Percentiles rank a stretch among this genome's conserved stretches.
Conservation (phyloP, 2,113 vertebrate genomes). For the Hemichromis elongatus region DNA sequence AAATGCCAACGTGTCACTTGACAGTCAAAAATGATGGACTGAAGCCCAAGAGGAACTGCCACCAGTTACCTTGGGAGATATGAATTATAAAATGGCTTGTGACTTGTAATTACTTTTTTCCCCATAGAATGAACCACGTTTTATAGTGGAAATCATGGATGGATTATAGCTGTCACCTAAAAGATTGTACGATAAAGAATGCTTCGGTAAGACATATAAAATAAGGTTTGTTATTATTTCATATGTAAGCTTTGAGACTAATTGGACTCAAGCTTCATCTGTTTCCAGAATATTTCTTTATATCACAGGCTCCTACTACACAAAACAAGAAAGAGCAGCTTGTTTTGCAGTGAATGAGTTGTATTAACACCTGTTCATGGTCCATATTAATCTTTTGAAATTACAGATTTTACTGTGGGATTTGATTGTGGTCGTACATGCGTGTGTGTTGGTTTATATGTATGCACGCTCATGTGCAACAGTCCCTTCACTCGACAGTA, state of each 20-base stretch:
- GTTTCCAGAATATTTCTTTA: not conserved
- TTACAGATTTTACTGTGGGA: not conserved
- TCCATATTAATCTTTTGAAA: constrained; percentile 11
- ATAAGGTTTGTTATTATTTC: not conserved
- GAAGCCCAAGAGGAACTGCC: not conserved
- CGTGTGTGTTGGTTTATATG: not conserved
- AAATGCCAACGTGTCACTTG: constrained; percentile 15
- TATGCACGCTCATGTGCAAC: not conserved
- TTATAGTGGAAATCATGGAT: not conserved
- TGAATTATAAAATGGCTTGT: not conserved
- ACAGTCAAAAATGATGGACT: not conserved
- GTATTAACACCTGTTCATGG: not conserved
- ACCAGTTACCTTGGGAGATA: not conserved
- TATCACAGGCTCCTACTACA: not conserved
- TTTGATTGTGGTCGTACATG: not conserved
- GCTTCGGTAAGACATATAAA: not conserved
- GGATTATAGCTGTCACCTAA: not conserved
- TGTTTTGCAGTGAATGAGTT: not conserved
- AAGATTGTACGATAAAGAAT: not conserved
- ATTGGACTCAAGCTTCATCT: not conserved
- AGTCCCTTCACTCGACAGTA: constrained; percentile 21
- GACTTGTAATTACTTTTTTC: not conserved
- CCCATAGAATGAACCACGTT: not conserved
- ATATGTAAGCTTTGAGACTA: not conserved
- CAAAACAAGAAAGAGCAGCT: not conserved